A percentile compares a stretch with the other conserved stretches of the same genome.
Conservation (phyloP, 2,888 invertebrate species). For the Dasysyrphus albostriatus region DNA sequence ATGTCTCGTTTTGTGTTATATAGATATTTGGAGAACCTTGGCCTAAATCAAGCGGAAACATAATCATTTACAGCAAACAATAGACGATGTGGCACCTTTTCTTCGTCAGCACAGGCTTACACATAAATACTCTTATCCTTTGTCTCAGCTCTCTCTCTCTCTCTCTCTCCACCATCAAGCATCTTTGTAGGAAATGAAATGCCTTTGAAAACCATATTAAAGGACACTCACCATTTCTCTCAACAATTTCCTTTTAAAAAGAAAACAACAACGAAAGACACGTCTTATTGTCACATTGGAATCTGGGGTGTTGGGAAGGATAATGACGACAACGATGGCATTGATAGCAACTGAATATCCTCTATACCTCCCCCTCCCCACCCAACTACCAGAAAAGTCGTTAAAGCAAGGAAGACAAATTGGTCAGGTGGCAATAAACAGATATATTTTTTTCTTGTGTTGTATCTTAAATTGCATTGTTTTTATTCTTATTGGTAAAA, state of each 20-base stretch:
- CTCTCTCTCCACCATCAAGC: too few species aligned
- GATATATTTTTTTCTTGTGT: constrained; percentile 10
- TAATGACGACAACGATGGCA: neutral
- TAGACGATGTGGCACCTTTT: constrained; percentile 49
- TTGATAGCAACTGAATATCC: neutral
- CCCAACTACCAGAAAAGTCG: constrained; percentile 34
- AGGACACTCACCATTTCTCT: neutral
- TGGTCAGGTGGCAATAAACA: constrained; percentile 67
- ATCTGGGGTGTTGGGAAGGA: constrained; percentile 37
- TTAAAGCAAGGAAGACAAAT: constrained; percentile 59
- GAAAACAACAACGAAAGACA: neutral
- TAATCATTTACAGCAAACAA: constrained; percentile 61
- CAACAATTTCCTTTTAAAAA: constrained; percentile 26
- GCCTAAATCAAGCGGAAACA: constrained; percentile 56
- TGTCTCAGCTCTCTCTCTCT: neutral
- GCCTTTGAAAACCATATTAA: constrained; percentile 37
- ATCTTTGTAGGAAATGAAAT: constrained; percentile 11
- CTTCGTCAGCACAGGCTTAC: neutral
- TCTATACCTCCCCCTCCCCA: neutral
- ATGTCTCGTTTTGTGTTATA: constrained; percentile 12
- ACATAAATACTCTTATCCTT: constrained; percentile 9
- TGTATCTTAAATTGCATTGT: constrained; percentile 40
- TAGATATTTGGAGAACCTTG: constrained; percentile 30
- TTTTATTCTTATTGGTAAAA: constrained; percentile 48
- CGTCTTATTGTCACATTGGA: constrained; percentile 58